phyloP scores from a whole-genome alignment of 2,113 vertebrate genomes.

The Oncorhynchus kisutch region DNA sequence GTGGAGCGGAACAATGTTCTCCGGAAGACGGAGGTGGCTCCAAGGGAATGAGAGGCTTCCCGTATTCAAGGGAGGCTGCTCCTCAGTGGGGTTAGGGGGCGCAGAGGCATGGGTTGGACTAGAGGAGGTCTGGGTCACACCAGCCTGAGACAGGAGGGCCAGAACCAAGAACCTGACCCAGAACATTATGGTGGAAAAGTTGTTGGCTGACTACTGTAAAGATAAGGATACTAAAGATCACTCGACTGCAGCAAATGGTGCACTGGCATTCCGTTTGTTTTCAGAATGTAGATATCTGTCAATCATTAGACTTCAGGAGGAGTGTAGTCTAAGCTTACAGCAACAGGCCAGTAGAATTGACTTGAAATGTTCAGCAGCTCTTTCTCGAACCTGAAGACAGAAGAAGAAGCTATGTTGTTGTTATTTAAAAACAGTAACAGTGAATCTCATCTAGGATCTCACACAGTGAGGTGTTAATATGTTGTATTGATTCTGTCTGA shows the following conservation, averaged over 20 bases:
- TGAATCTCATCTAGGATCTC: too few species aligned
- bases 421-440: neutral
- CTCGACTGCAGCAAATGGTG: too few species aligned
- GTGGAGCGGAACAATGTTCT: constrained; percentile 71
- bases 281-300: too few species aligned
- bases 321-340: neutral
- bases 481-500: too few species aligned
- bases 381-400: constrained; percentile 40
- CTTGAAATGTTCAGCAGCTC: constrained; percentile 7
- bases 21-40: constrained; percentile 73
- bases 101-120: constrained; percentile 33
- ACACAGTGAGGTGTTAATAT: too few species aligned
- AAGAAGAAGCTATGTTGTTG: neutral
- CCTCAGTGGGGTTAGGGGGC: constrained; percentile 33
- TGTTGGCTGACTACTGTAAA: neutral
- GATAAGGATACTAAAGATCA: too few species aligned
- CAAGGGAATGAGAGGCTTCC: constrained; percentile 74
- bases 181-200: constrained; percentile 41
- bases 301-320: too few species aligned
- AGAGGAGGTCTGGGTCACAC: neutral
- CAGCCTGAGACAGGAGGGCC: constrained; percentile 39
- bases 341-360: neutral
- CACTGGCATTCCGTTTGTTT: too few species aligned
- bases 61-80: constrained; percentile 41
- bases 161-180: constrained; percentile 45